These are phyloP conservation scores for Menidia beryllina DNA, from an alignment of 2,113 vertebrate species.

Conservation along the genomic window DNA sequence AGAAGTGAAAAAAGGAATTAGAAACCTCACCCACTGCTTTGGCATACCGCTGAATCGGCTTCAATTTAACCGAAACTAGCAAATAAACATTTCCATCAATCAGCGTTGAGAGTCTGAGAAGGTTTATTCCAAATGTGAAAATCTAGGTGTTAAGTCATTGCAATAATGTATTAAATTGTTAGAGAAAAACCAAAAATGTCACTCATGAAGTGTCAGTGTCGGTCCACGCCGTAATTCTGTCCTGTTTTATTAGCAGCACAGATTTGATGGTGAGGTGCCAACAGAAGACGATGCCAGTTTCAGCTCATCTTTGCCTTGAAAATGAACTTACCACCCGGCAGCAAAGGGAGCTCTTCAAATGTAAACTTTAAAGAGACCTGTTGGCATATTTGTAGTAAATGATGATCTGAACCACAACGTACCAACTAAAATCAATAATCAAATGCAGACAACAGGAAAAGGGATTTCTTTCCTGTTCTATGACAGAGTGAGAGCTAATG, in stretches of 20 bases:
- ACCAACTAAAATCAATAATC: background rate
- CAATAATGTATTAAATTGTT: constrained; percentile 4
- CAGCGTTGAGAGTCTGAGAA: background rate
- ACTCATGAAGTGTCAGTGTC: constrained; percentile 8
- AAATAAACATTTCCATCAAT: background rate
- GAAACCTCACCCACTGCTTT: constrained; percentile 19
- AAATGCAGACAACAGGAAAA: background rate
- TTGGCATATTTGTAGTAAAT: background rate
- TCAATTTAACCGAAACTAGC: constrained; percentile 3
- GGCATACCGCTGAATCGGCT: constrained; percentile 1
- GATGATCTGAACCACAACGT: background rate
- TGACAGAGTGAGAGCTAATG: too few relatives aligned
- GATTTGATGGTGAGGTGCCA: constrained; percentile 66
- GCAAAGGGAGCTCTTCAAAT: constrained; percentile 4
- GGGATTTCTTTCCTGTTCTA: background rate
- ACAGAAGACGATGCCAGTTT: constrained; percentile 28
- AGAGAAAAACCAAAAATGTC: background rate
- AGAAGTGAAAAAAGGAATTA: constrained; percentile 36
- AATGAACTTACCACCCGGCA: constrained; percentile 31
- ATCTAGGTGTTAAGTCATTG: background rate
- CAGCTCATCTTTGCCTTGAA: constrained; percentile 40
- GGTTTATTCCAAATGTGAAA: background rate
- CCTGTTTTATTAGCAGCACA: constrained; percentile 64
- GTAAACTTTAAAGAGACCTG: constrained; percentile 8
- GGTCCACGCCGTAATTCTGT: constrained; percentile 24